Percentiles rank a stretch among this genome's conserved stretches.
phyloP scores from a whole-genome alignment of 2,797 vertebrate genomes.

The Denticeps clupeoides region DNA sequence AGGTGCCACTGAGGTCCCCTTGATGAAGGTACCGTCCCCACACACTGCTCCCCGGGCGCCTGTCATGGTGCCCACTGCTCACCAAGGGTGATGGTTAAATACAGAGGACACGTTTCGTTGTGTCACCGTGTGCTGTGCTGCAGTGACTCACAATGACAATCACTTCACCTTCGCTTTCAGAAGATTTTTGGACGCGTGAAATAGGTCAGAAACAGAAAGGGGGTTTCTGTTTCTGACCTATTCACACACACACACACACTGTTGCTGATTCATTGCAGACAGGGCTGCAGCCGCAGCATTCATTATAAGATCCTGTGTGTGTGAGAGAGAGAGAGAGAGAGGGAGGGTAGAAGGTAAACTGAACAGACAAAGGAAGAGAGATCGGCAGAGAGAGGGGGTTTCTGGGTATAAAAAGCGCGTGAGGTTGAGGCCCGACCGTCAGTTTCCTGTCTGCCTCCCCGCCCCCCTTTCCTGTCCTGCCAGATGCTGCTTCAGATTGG shows the following conservation, averaged over 20 bases:
- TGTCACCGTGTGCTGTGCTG: too few species aligned
- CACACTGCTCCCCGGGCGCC: too few species aligned
- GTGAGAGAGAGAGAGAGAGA: conserved; percentile 5
- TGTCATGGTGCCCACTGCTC: too few species aligned
- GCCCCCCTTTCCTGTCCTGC: conserved; percentile 69
- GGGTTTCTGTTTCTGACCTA: conserved; percentile 24
- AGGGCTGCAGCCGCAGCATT: neutral
- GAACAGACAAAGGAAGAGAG: conserved; percentile 10
- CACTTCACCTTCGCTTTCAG: too few species aligned
- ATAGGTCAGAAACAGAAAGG: too few species aligned
- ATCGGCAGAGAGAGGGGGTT: conserved; percentile 18
- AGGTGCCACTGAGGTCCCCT: too few species aligned
- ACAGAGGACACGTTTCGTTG: too few species aligned
- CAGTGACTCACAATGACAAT: too few species aligned
- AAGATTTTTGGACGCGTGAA: too few species aligned
- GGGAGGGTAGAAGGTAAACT: conserved; percentile 20
- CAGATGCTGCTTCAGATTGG: conserved; percentile 79
- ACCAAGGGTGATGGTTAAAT: too few species aligned
- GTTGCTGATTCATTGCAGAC: too few species aligned
- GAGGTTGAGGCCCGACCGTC: conserved; percentile 46
- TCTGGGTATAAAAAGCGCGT: neutral
- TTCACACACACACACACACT: conserved; percentile 25
- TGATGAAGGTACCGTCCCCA: too few species aligned
- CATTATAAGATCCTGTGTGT: neutral
- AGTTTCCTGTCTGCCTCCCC: conserved; percentile 72